phyloP scores from a whole-genome alignment of 2,888 invertebrate species.

The Protula sp. region DNA sequence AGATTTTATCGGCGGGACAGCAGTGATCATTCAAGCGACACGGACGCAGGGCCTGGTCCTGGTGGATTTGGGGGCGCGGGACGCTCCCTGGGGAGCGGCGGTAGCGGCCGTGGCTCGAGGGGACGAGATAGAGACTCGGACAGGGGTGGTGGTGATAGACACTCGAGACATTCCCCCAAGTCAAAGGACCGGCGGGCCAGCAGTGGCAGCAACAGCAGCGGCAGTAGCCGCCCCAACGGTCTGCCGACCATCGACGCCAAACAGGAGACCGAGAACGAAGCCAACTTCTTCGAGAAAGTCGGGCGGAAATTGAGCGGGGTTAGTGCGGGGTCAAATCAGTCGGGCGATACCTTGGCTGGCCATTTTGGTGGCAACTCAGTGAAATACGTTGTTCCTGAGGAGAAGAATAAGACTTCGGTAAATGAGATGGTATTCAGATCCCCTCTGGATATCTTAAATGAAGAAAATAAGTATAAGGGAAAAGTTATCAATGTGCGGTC shows the following conservation, averaged over 20 bases:
- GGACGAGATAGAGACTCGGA: background rate
- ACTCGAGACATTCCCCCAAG: background rate
- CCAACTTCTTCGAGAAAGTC: background rate
- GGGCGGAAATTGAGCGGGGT: constrained; percentile 24
- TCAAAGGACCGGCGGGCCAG: background rate
- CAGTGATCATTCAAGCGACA: constrained; percentile 52
- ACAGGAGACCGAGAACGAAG: background rate
- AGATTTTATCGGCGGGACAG: constrained; percentile 36
- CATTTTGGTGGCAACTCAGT: background rate
- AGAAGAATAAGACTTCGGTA: too few relatives aligned
- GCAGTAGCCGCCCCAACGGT: background rate
- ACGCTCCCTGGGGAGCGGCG: background rate
- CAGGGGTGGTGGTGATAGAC: background rate
- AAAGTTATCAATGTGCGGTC: constrained; percentile 22
- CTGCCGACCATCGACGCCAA: background rate
- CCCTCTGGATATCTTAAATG: background rate
- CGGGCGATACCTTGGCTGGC: constrained; percentile 13
- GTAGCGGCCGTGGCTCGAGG: background rate
- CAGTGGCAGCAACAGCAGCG: background rate
- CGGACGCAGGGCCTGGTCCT: constrained; percentile 35
- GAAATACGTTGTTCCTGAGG: background rate
- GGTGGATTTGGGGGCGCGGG: constrained; percentile 1
- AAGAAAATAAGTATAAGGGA: background rate
- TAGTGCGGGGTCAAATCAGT: constrained; percentile 29
- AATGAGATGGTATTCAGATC: background rate